Evolutionary conservation across 2,888 invertebrate species (phyloP).

Genomic region (Cetonia aurata): DNA sequence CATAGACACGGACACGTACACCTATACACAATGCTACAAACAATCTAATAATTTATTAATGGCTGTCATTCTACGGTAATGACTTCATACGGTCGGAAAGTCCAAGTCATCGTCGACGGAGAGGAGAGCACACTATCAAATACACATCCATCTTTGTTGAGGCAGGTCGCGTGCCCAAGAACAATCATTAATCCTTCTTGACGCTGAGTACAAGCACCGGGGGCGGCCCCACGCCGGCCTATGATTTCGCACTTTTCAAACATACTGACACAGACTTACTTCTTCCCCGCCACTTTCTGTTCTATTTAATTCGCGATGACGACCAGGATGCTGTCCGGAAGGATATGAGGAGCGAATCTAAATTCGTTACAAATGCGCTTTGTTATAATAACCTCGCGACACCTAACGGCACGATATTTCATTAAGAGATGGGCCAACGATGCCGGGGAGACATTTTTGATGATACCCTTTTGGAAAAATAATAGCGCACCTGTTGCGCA

Average conservation of each 20-base stretch:
- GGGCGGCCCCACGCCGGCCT: constrained; percentile 43
- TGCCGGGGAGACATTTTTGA: constrained; percentile 39
- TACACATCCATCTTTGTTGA: constrained; percentile 59
- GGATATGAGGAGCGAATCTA: background rate
- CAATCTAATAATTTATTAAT: constrained; percentile 54
- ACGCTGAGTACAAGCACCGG: constrained; percentile 43
- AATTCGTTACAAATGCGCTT: constrained; percentile 19
- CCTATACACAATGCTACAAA: constrained; percentile 36
- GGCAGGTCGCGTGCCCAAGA: constrained; percentile 58
- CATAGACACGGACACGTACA: constrained; percentile 16
- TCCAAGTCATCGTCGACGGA: constrained; percentile 55
- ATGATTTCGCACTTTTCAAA: constrained; percentile 47
- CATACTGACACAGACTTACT: constrained; percentile 34
- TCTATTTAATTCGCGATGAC: constrained; percentile 20
- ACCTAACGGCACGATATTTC: constrained; percentile 40
- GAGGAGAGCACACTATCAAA: constrained; percentile 54
- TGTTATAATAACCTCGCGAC: constrained; percentile 34
- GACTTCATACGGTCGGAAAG: constrained; percentile 56
- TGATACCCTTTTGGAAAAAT: constrained; percentile 50
- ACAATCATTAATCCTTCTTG: constrained; percentile 53
- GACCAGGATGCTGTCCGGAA: background rate
- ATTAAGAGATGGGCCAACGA: constrained; percentile 33
- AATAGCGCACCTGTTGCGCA: constrained; percentile 51
- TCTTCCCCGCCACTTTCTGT: constrained; percentile 5
- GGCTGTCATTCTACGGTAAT: constrained; percentile 55